Base-by-base conservation (phyloP, 1,140 invertebrate species). In the Lordiphosa stackelbergi region DNA sequence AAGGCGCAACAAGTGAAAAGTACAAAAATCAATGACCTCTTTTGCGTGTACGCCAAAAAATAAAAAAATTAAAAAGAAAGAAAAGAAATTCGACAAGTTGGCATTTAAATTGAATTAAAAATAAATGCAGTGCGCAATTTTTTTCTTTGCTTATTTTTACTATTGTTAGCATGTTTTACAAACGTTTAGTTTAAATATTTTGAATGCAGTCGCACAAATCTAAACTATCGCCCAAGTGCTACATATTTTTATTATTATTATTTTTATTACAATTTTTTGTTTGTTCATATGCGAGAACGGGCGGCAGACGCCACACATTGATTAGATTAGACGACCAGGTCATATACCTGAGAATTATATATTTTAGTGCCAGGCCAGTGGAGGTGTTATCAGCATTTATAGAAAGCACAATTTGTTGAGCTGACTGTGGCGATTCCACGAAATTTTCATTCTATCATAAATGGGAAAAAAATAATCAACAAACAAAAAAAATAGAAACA, bases 261-360 rank as follows among this genome's bases (percentile, higher is more conserved):
- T 63, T 74, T 54, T 71, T 71, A 59, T 71, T 62, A 75, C 53
- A 58, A 74, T 69, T 75, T 77, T 77, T 72, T 78, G 73, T 77
- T 77, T 77, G 73, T 77, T 77, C 77, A 78, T 64, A 73, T 49
- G 60, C 52, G 22, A 58, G 38, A 37, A 43, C 10, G 41, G n/a
- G 16, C 45, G 55, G 46, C 65, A 48, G 56, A 60, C 55, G 56
- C 68, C 66, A 69, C 34, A 69, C 38, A 69, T 58, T 77, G 73
- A 77, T 77, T 69, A 77, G 73, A 77, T 77, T 77, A 64, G 47
- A 28, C 22, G 49, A 53, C 42, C 69, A 63, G 72, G 72, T 70
- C 47, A 71, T 43, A 66, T 53, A 75, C 62, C 56, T 73, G 58
- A 41, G 51, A 69, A 69, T 69, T 31, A 31, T 31, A 31, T 31